Evolutionary conservation across 37 sponge, comb jelly and placozoan species (phyloP), one percentile per base, ranked within the genome.

Genomic region (Chondrilla cf. caribensis): DNA sequence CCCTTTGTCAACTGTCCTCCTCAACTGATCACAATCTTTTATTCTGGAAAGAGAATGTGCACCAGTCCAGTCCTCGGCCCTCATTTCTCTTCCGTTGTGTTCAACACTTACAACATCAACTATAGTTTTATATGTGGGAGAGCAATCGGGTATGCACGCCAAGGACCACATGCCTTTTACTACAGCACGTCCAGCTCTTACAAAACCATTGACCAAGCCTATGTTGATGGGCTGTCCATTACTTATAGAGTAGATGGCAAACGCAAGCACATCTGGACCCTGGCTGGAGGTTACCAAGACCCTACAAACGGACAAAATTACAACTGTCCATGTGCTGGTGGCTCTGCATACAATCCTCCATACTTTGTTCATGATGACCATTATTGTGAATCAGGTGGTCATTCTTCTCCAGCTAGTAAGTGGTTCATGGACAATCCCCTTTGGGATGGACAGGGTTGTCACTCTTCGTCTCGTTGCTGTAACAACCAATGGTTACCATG

Each of bases 291-390:
- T 2, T 77, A 77, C 42, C 33, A 29, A 31, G 70, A 68, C 18
- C 3, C 37, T 68, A 4, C 31, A 3, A 35, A 3, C 70, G 33
- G 70, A 3, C 26, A 32, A 36, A 29, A 2, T 37, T n/a, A n/a
- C n/a, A 41, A 77, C 78, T 77, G 78, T 36, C 78, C 78, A 3
- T 77, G 78, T 47, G 54, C 54, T 43, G 51, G 3, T 47, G 2
- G 14, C 4, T 2, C 78, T n/a, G 78, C 51, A 14, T 18, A 26
- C 3, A 15, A 24, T 29, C 41, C 78, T 43, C 78, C 43, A 38
- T 43, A 24, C 8, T 77, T 77, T 77, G 78, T 77, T 77, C 51
- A 51, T 8, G 3, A 2, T 11, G 28, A 77, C 54, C 42, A 38
- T 15, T 77, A 41, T 8, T 68, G 70, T 11, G 70, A 68, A 35